These are phyloP conservation scores for Tiliacea citrago DNA, from an alignment of 2,888 invertebrate genomes.

Conservation along the genomic window DNA sequence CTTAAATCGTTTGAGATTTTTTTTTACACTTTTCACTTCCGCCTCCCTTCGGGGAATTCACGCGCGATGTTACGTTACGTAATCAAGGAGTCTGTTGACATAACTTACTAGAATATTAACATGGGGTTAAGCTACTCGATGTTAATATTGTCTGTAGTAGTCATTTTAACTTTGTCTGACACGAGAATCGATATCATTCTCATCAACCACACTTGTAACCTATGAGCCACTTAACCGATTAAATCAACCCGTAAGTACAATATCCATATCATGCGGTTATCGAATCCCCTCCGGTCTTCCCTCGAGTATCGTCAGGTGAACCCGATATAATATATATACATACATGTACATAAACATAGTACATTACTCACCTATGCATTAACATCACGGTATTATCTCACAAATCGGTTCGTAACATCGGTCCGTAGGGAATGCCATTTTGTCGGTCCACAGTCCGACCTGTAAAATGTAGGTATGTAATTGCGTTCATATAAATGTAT, in stretches of 20 bases:
- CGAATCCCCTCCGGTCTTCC: background rate
- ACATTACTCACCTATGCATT: constrained; percentile 9
- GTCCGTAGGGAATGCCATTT: constrained; percentile 24
- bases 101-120: too few species aligned
- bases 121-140: too few species aligned
- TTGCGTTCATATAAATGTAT: constrained; percentile 33
- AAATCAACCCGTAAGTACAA: constrained; percentile 1
- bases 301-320: constrained; percentile 15
- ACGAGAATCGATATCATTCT: background rate
- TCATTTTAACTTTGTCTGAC: too few species aligned
- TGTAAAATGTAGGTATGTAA: background rate
- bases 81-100: too few species aligned
- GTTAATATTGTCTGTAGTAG: too few species aligned
- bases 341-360: background rate
- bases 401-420: constrained; percentile 25
- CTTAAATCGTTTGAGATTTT: too few species aligned
- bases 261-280: constrained; percentile 16
- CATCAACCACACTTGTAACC: background rate
- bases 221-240: constrained; percentile 15
- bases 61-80: too few species aligned
- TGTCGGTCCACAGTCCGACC: constrained; percentile 16
- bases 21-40: too few species aligned
- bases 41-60: too few species aligned
- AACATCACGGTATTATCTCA: constrained; percentile 38
- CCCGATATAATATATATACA: background rate